A percentile compares a stretch with the other conserved stretches of the same genome.
phyloP scores from a whole-genome alignment of 2,113 vertebrate species.

The Seriola aureovittata region DNA sequence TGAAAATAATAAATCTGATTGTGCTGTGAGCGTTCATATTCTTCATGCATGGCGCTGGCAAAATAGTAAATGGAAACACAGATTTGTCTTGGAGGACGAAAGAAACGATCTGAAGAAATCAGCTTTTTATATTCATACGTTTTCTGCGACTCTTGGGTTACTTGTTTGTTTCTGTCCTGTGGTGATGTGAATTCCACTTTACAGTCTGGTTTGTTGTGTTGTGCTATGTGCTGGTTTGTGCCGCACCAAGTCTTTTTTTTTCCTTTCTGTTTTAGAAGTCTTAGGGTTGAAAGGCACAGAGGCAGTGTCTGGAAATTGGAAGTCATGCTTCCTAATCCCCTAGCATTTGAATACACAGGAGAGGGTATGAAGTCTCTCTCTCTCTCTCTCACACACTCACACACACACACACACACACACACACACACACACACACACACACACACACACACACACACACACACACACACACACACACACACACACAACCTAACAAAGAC shows the following conservation, averaged over 20 bases:
- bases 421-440: slow-evolving; percentile 22
- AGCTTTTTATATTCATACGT: slow-evolving; percentile 71
- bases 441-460: slow-evolving; percentile 19
- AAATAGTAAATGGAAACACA: slow-evolving; percentile 47
- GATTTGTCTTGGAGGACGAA: slow-evolving; percentile 40
- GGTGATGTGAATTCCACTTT: slow-evolving; percentile 68
- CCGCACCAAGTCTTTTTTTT: slow-evolving; percentile 21
- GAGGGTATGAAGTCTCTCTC: slow-evolving; percentile 35
- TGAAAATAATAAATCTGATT: slow-evolving; percentile 19
- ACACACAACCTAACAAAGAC: slow-evolving; percentile 33
- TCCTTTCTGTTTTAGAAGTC: slow-evolving; percentile 56
- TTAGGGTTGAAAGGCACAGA: slow-evolving; percentile 59
- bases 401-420: slow-evolving; percentile 1
- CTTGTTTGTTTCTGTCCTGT: slow-evolving; percentile 69
- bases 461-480: not conserved
- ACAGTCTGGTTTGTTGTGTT: slow-evolving; percentile 64
- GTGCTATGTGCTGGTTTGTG: slow-evolving; percentile 53
- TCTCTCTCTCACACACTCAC: too few species aligned
- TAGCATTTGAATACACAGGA: slow-evolving; percentile 65
- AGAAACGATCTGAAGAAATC: slow-evolving; percentile 51
- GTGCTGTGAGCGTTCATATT: not conserved
- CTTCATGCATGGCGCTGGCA: slow-evolving; percentile 31
- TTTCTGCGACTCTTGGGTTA: slow-evolving; percentile 51
- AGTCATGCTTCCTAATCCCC: slow-evolving; percentile 73
- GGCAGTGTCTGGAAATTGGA: slow-evolving; percentile 71